Conservation (phyloP, 2,888 invertebrate genomes). For the Aphidius colemani region DNA sequence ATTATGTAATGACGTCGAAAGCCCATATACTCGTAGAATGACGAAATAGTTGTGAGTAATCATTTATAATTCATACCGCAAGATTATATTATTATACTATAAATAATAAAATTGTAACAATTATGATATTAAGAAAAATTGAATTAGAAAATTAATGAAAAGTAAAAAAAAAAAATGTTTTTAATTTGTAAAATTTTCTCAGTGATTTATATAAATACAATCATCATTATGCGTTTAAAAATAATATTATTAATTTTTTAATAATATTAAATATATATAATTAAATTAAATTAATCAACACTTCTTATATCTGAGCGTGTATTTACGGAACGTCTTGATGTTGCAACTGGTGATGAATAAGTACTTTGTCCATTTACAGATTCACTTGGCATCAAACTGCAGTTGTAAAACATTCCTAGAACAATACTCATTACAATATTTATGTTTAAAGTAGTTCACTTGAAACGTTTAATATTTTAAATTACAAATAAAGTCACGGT, state of each 20-base stretch:
- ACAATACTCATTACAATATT: too few relatives aligned
- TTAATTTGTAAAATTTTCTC: constrained; percentile 1
- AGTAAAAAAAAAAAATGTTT: constrained; percentile 8
- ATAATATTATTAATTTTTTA: background rate
- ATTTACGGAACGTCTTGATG: constrained; percentile 2
- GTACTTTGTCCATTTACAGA: constrained; percentile 9
- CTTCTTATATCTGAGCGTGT: constrained; percentile 7
- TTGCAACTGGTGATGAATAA: constrained; percentile 7
- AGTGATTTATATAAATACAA: constrained; percentile 12
- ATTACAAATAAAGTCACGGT: background rate
- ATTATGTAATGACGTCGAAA: constrained; percentile 20
- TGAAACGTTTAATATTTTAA: background rate
- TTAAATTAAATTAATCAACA: constrained; percentile 11
- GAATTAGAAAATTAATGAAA: background rate
- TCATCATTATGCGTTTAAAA: background rate
- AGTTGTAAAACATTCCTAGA: constrained; percentile 21
- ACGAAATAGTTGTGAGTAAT: constrained; percentile 10
- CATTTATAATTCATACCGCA: constrained; percentile 10
- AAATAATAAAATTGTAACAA: background rate
- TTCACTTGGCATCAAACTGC: constrained; percentile 19
- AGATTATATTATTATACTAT: background rate
- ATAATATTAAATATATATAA: background rate
- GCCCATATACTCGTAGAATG: constrained; percentile 14
- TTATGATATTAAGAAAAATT: background rate
- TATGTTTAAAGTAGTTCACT: too few relatives aligned